Conservation (phyloP, 2,888 invertebrate species). For the Parasteatoda lunata region DNA sequence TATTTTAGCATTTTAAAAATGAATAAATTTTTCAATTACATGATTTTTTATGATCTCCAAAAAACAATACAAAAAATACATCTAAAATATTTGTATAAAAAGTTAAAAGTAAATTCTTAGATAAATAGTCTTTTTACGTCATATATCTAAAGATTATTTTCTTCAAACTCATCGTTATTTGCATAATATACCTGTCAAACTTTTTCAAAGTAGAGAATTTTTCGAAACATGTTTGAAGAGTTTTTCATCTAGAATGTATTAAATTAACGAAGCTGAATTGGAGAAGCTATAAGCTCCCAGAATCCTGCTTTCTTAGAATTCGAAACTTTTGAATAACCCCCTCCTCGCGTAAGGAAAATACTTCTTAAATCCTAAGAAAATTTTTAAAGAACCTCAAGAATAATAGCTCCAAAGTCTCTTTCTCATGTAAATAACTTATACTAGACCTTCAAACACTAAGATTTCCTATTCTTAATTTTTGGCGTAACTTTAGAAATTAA, state of each 20-base stretch:
- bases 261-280: not conserved
- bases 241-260: not conserved
- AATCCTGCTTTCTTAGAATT: conserved; percentile 5
- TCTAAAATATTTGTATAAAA: too few relatives aligned
- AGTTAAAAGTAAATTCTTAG: too few relatives aligned
- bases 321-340: conserved; percentile 52
- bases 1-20: too few relatives aligned
- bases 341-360: conserved; percentile 17
- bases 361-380: conserved; percentile 55
- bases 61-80: too few relatives aligned
- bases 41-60: too few relatives aligned
- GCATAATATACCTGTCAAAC: too few relatives aligned
- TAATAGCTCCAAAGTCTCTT: conserved; percentile 56
- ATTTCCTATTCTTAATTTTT: conserved; percentile 56
- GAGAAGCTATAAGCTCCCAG: not conserved
- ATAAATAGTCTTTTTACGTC: too few relatives aligned
- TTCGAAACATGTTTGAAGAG: not conserved
- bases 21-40: too few relatives aligned
- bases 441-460: conserved; percentile 42
- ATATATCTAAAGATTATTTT: too few relatives aligned
- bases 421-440: conserved; percentile 59
- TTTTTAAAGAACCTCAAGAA: conserved; percentile 51
- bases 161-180: too few relatives aligned
- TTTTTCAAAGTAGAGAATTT: not conserved
- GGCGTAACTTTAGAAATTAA: conserved; percentile 53